These are phyloP conservation scores for Pangasius krempfi DNA, from an alignment of 2,797 vertebrate genomes.

Conservation along the genomic window DNA sequence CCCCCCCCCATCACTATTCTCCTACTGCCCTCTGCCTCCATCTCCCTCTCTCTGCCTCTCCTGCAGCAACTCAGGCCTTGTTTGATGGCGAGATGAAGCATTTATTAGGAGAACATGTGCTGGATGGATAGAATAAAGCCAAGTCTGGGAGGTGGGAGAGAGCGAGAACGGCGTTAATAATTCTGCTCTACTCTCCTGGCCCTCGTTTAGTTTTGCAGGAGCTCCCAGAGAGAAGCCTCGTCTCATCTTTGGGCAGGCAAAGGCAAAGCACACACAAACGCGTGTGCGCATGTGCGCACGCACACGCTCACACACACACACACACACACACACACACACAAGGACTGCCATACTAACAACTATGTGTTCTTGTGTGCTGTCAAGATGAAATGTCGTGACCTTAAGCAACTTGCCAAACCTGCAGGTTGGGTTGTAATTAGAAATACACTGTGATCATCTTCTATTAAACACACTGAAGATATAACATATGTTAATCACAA, in stretches of 20 bases:
- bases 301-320: constrained; percentile 23
- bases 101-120: constrained; percentile 62
- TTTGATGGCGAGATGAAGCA: constrained; percentile 68
- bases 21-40: constrained; percentile 50
- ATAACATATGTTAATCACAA: neutral
- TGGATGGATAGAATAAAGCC: constrained; percentile 55
- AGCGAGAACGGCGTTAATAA: constrained; percentile 52
- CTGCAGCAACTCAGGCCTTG: constrained; percentile 49
- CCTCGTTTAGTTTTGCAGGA: constrained; percentile 51
- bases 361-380: constrained; percentile 45
- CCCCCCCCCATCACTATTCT: constrained; percentile 59
- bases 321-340: constrained; percentile 15
- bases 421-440: neutral
- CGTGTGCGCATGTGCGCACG: too few species aligned
- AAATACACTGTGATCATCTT: neutral
- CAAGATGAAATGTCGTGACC: neutral
- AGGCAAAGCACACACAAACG: constrained; percentile 26
- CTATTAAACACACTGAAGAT: neutral
- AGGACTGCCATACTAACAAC: constrained; percentile 46
- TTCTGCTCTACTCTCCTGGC: constrained; percentile 54
- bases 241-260: constrained; percentile 39
- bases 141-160: constrained; percentile 31
- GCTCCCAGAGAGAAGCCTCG: constrained; percentile 42
- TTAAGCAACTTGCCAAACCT: neutral
- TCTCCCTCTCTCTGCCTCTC: constrained; percentile 37